phyloP scores from a whole-genome alignment of 2,888 invertebrate genomes.

The Mythimna loreyi region DNA sequence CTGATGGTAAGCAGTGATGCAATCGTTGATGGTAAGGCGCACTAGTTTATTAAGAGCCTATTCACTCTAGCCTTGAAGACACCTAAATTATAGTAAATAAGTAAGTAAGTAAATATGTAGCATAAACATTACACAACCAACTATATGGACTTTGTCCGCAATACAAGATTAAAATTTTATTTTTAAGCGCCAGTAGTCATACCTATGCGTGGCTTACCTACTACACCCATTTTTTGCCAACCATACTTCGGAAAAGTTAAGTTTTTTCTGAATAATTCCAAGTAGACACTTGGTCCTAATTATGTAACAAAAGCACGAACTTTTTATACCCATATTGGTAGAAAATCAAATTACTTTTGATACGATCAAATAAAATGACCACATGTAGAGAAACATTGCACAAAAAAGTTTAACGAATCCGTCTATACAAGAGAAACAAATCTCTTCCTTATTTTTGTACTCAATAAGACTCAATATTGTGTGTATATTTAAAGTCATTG shows the following conservation, averaged over 20 bases:
- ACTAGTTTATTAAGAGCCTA: too few relatives aligned
- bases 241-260: neutral
- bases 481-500: neutral
- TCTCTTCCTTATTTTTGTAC: conserved; percentile 7
- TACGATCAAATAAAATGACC: conserved; percentile 55
- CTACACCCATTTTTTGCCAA: neutral
- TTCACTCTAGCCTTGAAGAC: too few relatives aligned
- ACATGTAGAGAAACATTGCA: conserved; percentile 22
- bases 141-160: too few relatives aligned
- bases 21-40: too few relatives aligned
- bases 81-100: too few relatives aligned
- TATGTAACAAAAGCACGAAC: conserved; percentile 28
- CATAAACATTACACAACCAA: too few relatives aligned
- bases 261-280: conserved; percentile 1
- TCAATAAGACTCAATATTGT: conserved; percentile 6
- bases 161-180: too few relatives aligned
- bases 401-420: conserved; percentile 44
- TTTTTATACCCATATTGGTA: conserved; percentile 39
- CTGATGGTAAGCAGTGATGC: too few relatives aligned
- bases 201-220: too few relatives aligned
- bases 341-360: conserved; percentile 54
- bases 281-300: conserved; percentile 31
- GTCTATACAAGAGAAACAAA: neutral
- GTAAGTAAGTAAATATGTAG: too few relatives aligned
- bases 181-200: neutral